Evolutionary conservation across 2,113 vertebrate species (phyloP), one percentile per base, ranked within the genome.

Genomic region (Campylomormyrus tamandua): DNA sequence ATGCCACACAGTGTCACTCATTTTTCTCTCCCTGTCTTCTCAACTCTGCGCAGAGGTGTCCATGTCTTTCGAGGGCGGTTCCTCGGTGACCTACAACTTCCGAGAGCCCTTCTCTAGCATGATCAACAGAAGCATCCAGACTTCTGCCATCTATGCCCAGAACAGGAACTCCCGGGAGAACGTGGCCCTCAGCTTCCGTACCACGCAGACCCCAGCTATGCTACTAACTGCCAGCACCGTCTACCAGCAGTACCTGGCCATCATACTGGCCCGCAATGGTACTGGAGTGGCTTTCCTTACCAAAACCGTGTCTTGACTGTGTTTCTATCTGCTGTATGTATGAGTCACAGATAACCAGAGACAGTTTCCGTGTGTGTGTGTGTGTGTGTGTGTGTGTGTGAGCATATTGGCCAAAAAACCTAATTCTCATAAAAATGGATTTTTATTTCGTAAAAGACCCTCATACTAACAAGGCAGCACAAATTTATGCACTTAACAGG

Each of bases 71-170:
- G 97, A 98, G 94, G 93, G 93, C 0, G 90, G 95, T 31, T 96
- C 97, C 27, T 97, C 97, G 0, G 90, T 97, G 90, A 96, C 95
- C 15, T 97, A 97, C 83, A 91, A 92, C 90, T 96, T 98, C 92
- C 97, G 97, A 95, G 97, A 97, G 53, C 96, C 96, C 27, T 97
- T 96, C 77, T 96, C 96, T 0, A 97, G 97, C 90, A 96, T 95
- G 24, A 96, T 95, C 93, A 97, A 97, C 87, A 80, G 92, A 74
- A 98, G 93, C 83, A 88, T 91, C 1, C 95, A 95, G 11, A 96
- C 96, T 13, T 97, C 96, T 58, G 93, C 96, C 56, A 46, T 97
- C 94, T 97, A 96, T 10, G 91, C 90, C 27, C 96, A 97, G 88
- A 90, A 91, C 3, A 93, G 95, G 21, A 80, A 93, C 70, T 94